A percentile compares a stretch with the other conserved stretches of the same genome.
Conservation (phyloP, 64 coral and sea anemone species). For the Pocillopora damicornis region DNA sequence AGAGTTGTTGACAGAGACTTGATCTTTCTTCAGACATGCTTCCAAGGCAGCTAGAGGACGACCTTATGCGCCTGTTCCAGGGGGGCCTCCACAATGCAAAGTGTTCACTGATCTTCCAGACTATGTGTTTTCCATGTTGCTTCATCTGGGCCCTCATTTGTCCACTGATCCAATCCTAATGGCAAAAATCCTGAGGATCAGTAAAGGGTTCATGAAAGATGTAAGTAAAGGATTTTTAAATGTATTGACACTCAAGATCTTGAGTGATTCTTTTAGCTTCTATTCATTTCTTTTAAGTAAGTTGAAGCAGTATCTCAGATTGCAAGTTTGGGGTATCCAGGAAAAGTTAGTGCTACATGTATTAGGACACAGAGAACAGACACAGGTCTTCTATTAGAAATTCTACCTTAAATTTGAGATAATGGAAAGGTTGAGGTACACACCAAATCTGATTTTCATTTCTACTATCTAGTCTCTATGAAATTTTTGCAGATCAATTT, state of each 20-base stretch:
- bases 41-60: slow-evolving; percentile 93
- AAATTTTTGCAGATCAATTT: no score
- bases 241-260: not conserved
- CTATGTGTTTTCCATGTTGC: slow-evolving; percentile 83
- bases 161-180: slow-evolving; percentile 90
- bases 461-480: no score
- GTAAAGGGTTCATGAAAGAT: slow-evolving; percentile 96
- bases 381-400: no score
- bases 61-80: slow-evolving; percentile 66
- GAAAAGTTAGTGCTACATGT: no score
- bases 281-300: no score
- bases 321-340: not conserved
- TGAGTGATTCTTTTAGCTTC: not conserved
- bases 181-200: slow-evolving; percentile 89
- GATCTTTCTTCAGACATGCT: slow-evolving; percentile 59
- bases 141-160: slow-evolving; percentile 83
- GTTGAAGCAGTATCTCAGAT: not conserved
- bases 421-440: no score
- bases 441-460: no score
- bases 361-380: no score
- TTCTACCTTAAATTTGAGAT: no score
- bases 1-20: not conserved
- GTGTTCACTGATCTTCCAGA: slow-evolving; percentile 61
- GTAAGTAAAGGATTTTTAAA: slow-evolving; percentile 19
- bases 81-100: slow-evolving; percentile 69